These are phyloP conservation scores for Hartigia nigra DNA, from an alignment of 2,888 invertebrate species.

Conservation along the genomic window DNA sequence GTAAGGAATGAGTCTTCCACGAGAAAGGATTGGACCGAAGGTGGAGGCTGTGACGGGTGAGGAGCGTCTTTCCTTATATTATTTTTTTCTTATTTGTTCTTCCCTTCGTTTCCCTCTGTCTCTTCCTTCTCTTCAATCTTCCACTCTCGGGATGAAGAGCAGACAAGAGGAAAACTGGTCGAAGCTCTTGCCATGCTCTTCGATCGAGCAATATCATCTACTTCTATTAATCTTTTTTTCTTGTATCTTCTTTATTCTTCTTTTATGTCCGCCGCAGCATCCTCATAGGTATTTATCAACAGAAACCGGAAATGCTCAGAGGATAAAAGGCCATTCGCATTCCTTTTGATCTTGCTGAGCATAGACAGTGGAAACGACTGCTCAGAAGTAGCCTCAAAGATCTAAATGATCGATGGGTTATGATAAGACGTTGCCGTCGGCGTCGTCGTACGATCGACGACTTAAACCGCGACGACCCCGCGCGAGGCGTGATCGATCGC, in stretches of 20 bases:
- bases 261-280: background rate
- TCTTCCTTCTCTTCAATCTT: constrained; percentile 14
- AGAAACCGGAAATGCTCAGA: background rate
- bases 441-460: background rate
- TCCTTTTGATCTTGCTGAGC: background rate
- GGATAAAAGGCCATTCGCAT: background rate
- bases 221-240: background rate
- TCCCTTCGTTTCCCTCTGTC: constrained; percentile 9
- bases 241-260: background rate
- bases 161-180: constrained; percentile 1
- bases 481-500: background rate
- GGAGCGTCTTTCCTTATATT: constrained; percentile 43
- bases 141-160: constrained; percentile 13
- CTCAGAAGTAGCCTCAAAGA: background rate
- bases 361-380: background rate
- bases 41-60: constrained; percentile 40
- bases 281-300: background rate
- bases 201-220: background rate
- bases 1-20: constrained; percentile 59
- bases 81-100: constrained; percentile 15
- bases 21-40: constrained; percentile 62
- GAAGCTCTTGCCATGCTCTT: background rate
- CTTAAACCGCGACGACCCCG: background rate
- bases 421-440: background rate
- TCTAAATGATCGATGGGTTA: background rate